Conservation (phyloP, 2,797 vertebrate genomes). For the Delichon dasypus region DNA sequence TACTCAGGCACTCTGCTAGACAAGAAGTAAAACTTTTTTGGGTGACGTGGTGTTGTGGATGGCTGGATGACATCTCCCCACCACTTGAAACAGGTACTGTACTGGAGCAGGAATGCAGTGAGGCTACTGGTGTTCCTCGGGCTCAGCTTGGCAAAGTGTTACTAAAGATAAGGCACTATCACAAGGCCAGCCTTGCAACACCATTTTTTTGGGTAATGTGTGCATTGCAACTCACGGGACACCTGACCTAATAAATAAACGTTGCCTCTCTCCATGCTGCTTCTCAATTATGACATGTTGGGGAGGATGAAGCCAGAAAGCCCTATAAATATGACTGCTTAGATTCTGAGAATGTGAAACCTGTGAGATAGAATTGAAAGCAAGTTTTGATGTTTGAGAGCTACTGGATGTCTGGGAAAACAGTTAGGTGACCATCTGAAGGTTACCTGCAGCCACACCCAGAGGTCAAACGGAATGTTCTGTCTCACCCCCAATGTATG, state of each 20-base stretch:
- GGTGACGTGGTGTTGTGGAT: neutral
- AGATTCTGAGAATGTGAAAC: no score
- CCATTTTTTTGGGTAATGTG: neutral
- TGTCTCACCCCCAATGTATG: no score
- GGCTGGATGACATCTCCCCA: neutral
- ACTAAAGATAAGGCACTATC: neutral
- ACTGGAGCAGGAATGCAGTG: neutral
- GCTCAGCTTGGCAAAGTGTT: neutral
- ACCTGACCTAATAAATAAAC: neutral
- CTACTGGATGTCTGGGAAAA: no score
- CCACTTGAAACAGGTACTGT: neutral
- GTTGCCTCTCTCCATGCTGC: neutral
- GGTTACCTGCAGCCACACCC: no score
- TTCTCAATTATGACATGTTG: neutral
- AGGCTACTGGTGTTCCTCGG: neutral
- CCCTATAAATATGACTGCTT: no score
- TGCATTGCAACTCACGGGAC: neutral
- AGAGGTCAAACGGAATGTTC: no score
- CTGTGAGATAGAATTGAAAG: no score
- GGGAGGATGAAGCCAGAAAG: no score
- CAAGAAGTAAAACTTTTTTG: neutral
- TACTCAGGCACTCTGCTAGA: neutral
- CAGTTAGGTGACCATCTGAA: no score
- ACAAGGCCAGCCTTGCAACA: neutral
- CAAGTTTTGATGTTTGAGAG: no score